Evolutionary conservation across 2,113 vertebrate genomes (phyloP), one percentile per base, ranked within the genome.

Genomic region (Zosterops japonicus): DNA sequence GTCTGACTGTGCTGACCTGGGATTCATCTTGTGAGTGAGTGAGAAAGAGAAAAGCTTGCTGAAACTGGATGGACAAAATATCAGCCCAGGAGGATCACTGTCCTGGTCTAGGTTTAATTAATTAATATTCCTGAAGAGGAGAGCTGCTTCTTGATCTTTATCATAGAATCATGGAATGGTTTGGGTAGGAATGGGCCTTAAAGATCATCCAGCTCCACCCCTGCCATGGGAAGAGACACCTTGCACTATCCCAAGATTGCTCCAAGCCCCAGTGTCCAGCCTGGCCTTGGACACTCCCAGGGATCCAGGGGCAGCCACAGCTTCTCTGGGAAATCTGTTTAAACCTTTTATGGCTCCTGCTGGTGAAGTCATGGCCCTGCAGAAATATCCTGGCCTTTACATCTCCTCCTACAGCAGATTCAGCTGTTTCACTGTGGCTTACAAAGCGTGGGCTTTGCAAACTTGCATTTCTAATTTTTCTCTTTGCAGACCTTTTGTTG

Each of bases 191-290:
- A 75, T 4, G 16, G 24, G 3, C 20, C 16, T 82, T 46, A 22
- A 75, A 76, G 13, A 6, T 1, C 46, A 39, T 9, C 27, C 17
- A 11, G 1, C n/a, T 7, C 33, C 13, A 74, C 10, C 8, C 25
- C 14, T 50, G 61, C 44, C 68, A 36, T 50, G 22, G 49, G 25
- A 7, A 65, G 12, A 2, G 33, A 39, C 46, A 53, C 14, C 12
- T 83, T 9, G 12, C 21, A 55, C 17, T 22, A 0, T 3, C 24
- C n/a, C 63, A 68, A 68, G 28, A 16, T 0, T 60, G 33, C 16
- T 39, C 69, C 0, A 0, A 36, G 13, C 12, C 27, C 22, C 2
- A 1, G 9, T 39, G 5, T 75, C 46, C 60, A 75, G 0, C n/a
- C 70, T 47, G 17, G 6, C 39, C 29, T 47, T 68, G 61, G 44